These are phyloP conservation scores for Magallana angulata DNA, from an alignment of 1,140 invertebrate genomes.

Conservation along the genomic window DNA sequence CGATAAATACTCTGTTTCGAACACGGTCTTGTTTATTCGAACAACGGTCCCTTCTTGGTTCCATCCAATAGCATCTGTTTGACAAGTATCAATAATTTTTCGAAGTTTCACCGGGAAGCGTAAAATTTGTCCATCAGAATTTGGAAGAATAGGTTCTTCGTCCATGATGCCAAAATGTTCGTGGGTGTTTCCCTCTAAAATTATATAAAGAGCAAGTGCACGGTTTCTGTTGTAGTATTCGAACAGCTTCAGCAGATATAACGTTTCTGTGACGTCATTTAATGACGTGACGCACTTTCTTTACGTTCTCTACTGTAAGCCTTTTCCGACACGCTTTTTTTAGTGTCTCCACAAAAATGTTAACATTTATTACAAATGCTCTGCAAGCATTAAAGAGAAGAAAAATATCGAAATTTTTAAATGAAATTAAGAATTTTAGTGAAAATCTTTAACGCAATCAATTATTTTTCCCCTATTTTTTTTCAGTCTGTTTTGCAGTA, in stretches of 20 bases:
- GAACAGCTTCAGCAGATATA: not conserved
- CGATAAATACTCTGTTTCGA: not conserved
- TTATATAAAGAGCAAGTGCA: constrained; percentile 15
- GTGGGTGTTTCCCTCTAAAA: constrained; percentile 4
- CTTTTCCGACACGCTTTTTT: too few relatives aligned
- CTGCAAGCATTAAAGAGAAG: too few relatives aligned
- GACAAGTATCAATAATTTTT: constrained; percentile 18
- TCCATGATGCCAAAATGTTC: not conserved
- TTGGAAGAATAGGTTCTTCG: not conserved
- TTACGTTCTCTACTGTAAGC: too few relatives aligned
- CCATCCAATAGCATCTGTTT: constrained; percentile 13
- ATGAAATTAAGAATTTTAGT: too few relatives aligned
- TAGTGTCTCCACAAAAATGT: too few relatives aligned
- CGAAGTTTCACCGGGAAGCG: constrained; percentile 21
- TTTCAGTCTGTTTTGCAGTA: too few relatives aligned
- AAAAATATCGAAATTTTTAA: too few relatives aligned
- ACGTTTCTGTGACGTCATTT: constrained; percentile 17
- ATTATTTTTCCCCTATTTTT: too few relatives aligned
- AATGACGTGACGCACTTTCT: not conserved
- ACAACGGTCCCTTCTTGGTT: constrained; percentile 7
- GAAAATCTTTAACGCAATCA: too few relatives aligned
- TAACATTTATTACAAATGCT: too few relatives aligned
- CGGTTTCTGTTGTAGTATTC: not conserved
- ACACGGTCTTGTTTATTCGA: constrained; percentile 9
- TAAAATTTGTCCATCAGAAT: not conserved